Evolutionary conservation across 2,797 vertebrate genomes (phyloP).

Genomic region (Aulostomus chinensis): DNA sequence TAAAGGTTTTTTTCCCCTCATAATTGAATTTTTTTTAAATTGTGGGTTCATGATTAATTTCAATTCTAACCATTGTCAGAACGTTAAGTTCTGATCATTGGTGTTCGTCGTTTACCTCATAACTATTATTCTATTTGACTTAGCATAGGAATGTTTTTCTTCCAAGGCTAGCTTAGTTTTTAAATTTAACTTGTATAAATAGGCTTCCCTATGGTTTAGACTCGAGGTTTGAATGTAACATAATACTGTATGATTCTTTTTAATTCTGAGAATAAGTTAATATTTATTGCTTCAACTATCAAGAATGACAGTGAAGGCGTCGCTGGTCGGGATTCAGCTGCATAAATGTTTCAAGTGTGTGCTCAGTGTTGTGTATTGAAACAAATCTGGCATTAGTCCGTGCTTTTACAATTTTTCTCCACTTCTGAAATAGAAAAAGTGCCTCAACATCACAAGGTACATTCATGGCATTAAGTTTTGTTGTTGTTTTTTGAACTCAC

Average conservation of each 20-base stretch:
- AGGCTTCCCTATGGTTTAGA: too few relatives aligned
- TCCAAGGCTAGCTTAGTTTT: too few relatives aligned
- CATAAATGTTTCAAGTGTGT: conserved; percentile 12
- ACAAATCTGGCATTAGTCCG: conserved; percentile 18
- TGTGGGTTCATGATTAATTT: too few relatives aligned
- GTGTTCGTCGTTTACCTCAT: too few relatives aligned
- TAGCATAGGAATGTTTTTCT: too few relatives aligned
- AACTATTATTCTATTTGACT: too few relatives aligned
- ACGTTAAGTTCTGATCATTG: too few relatives aligned
- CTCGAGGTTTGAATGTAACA: conserved; percentile 49
- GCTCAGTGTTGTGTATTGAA: conserved; percentile 1
- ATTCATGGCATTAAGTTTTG: conserved; percentile 32
- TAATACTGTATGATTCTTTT: conserved; percentile 39
- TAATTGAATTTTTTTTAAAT: too few relatives aligned
- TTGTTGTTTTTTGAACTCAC: conserved; percentile 6
- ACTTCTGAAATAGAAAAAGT: conserved; percentile 50
- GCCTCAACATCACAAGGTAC: conserved; percentile 59
- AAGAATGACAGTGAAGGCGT: conserved; percentile 1
- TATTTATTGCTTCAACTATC: conserved; percentile 72
- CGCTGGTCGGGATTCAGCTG: conserved; percentile 7
- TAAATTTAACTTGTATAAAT: too few relatives aligned
- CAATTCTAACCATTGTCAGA: too few relatives aligned
- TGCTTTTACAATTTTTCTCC: conserved; percentile 12
- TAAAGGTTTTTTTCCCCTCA: too few relatives aligned
- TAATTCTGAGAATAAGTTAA: conserved; percentile 49